Evolutionary conservation across 2,888 invertebrate genomes (phyloP).

Genomic region (Argyresthia goedartella): DNA sequence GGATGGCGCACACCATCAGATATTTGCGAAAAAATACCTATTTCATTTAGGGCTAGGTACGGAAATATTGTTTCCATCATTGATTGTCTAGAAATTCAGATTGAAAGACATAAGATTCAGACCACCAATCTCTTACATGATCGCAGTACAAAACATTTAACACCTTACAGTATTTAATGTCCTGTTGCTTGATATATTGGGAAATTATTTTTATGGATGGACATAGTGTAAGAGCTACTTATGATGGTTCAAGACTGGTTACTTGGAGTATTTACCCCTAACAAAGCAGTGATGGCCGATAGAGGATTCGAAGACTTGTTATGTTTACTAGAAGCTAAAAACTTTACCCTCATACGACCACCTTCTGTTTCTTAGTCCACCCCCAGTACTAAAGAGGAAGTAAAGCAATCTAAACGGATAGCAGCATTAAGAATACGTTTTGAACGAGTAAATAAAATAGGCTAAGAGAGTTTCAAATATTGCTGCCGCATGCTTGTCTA

Average conservation of each 20-base stretch:
- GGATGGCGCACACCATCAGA: not conserved
- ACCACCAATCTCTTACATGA: conserved; percentile 2
- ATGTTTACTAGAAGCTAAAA: conserved; percentile 1
- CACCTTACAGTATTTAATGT: conserved; percentile 2
- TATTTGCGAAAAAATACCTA: not conserved
- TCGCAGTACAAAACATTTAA: conserved; percentile 6
- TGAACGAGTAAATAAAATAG: conserved; percentile 8
- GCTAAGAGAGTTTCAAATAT: conserved; percentile 8
- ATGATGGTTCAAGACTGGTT: not conserved
- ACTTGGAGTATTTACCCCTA: not conserved
- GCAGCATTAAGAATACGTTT: conserved; percentile 8
- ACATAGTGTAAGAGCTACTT: not conserved
- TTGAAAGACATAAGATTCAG: not conserved
- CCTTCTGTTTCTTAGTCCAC: conserved; percentile 1
- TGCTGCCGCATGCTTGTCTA: conserved; percentile 3
- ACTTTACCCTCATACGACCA: conserved; percentile 5
- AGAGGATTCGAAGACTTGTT: conserved; percentile 10
- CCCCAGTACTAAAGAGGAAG: conserved; percentile 4
- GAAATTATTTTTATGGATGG: conserved; percentile 1
- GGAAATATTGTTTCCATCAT: conserved; percentile 1
- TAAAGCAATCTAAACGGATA: conserved; percentile 5
- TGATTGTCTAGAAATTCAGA: conserved; percentile 2
- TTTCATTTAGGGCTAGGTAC: not conserved
- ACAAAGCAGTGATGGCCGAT: conserved; percentile 7
- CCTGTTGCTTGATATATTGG: not conserved